phyloP scores from a whole-genome alignment of 2,888 invertebrate genomes.

The Poecilus cupreus region DNA sequence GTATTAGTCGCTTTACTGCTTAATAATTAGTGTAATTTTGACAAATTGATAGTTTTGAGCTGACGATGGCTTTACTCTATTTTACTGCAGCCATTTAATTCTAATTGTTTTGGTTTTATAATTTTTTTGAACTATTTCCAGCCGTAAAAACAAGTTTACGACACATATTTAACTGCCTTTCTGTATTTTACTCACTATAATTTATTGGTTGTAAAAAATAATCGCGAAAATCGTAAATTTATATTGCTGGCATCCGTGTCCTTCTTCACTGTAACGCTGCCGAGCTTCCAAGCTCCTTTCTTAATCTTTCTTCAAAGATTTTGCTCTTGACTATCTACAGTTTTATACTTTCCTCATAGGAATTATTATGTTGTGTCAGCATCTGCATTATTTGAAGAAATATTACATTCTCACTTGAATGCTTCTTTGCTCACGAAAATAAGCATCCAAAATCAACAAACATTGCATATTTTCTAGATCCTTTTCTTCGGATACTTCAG shows the following conservation, averaged over 20 bases:
- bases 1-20: background rate
- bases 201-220: constrained; percentile 59
- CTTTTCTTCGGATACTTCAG: too few species aligned
- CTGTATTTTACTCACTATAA: constrained; percentile 55
- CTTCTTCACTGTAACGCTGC: background rate
- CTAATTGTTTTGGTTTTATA: constrained; percentile 42
- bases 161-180: constrained; percentile 52
- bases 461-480: too few species aligned
- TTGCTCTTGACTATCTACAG: background rate
- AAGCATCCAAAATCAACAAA: too few species aligned
- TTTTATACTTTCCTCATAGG: background rate
- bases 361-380: too few species aligned
- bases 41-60: background rate
- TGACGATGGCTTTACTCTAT: background rate
- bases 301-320: background rate
- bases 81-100: background rate
- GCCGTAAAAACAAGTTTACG: constrained; percentile 55
- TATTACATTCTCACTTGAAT: too few species aligned
- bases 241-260: constrained; percentile 14
- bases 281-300: background rate
- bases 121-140: constrained; percentile 51
- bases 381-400: too few species aligned
- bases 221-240: constrained; percentile 58
- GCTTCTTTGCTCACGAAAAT: too few species aligned
- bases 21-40: background rate